These are phyloP conservation scores for Epizoanthus ramosus DNA, from an alignment of 92 coral and sea anemone genomes.

Conservation along the genomic window DNA sequence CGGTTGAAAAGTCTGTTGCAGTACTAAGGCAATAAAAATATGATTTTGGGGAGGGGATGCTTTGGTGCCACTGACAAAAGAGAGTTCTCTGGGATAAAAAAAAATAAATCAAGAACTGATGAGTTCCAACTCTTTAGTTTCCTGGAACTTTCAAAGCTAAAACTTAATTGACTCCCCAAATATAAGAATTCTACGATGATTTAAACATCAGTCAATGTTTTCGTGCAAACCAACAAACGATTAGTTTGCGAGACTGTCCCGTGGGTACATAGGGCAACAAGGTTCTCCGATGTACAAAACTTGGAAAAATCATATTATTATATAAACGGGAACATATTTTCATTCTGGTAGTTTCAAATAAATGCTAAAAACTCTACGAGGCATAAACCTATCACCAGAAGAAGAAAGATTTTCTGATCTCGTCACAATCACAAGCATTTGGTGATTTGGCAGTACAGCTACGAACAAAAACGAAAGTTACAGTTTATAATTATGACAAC, in stretches of 20 bases:
- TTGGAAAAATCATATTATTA: neutral
- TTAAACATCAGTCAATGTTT: neutral
- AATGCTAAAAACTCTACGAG: neutral
- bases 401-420: constrained; percentile 3
- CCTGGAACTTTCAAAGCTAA: constrained; percentile 3
- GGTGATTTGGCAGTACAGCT: neutral
- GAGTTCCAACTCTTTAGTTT: neutral
- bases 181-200: neutral
- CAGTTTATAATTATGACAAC: neutral
- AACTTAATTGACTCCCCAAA: neutral
- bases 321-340: neutral
- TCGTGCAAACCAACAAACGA: neutral
- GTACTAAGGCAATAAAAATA: too few relatives aligned
- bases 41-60: neutral
- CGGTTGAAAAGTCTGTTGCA: too few relatives aligned
- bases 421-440: neutral
- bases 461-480: neutral
- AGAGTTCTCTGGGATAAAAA: neutral
- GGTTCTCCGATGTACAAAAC: neutral
- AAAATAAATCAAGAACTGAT: neutral
- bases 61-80: neutral
- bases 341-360: too few relatives aligned
- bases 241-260: neutral
- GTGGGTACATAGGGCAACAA: neutral
- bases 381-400: constrained; percentile 14